Evolutionary conservation across 2,113 vertebrate genomes (phyloP), one percentile per base, ranked within the genome.

Genomic region (Perca schrenkii): DNA sequence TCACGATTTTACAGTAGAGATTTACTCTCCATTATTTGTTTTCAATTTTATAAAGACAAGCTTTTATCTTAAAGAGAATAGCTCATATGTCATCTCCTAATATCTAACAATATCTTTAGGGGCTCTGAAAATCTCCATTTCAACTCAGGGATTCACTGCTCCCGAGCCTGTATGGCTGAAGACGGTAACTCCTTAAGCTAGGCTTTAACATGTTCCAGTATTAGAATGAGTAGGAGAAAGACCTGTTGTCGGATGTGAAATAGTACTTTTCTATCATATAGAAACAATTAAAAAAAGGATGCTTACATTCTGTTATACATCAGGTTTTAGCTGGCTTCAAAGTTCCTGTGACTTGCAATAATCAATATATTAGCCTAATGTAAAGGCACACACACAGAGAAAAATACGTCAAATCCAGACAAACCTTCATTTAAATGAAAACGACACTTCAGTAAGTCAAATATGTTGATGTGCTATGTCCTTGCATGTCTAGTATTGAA

Each of bases 1-100:
- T 63, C 7, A 61, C 67, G 69, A 80, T 25, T 76, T 77, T 80
- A 77, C 79, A 61, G 16, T 40, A 70, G 13, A 66, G 64, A 74
- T 86, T 79, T 82, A 58, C 34, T 58, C 19, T 46, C 25, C 36
- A 34, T 62, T 43, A 62, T 67, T 67, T 60, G 21, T 68, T 43
- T 81, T 17, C 28, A 68, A 13, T 36, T 66, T 80, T 57, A 40
- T 25, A 36, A 66, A 58, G 67, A 71, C 21, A 52, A 49, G 43
- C 16, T 56, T 62, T 67, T 31, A 63, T 74, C 31, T 70, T 52
- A 46, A 64, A 36, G 14, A 25, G 0, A 28, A 50, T 4, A 61
- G 43, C 61, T 52, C 13, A 15, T 31, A 14, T 62, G 10, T 52
- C 47, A 82, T 69, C 68, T 56, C 65, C 52, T 77, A 62, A 77